Percentiles rank a stretch among this genome's conserved stretches.
Evolutionary conservation across 30 jellyfish, hydroid and myxozoan genomes (phyloP).

Genomic region (Hydractinia symbiolongicarpus): DNA sequence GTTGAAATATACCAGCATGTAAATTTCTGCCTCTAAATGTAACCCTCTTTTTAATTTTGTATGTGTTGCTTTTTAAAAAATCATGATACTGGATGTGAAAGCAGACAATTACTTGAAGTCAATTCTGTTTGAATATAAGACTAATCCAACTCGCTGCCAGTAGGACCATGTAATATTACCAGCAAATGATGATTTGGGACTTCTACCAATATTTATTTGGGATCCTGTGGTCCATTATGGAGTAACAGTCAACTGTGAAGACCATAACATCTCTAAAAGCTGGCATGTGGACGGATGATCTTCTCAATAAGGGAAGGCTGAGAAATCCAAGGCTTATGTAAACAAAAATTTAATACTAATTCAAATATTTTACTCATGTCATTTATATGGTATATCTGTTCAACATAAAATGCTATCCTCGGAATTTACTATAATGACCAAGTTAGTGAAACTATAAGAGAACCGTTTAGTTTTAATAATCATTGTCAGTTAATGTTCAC

Average conservation of each 20-base stretch:
- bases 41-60: no score
- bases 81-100: not conserved
- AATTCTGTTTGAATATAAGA: not conserved
- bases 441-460: not conserved
- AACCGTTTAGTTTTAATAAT: not conserved
- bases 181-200: not conserved
- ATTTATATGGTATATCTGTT: not conserved
- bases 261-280: not conserved
- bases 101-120: not conserved
- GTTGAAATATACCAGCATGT: no score
- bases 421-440: not conserved
- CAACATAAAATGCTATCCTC: constrained; percentile 20
- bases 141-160: not conserved
- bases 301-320: not conserved
- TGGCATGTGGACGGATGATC: constrained; percentile 18
- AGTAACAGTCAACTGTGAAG: not conserved
- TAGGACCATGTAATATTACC: not conserved
- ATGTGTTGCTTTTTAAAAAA: not conserved
- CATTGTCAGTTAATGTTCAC: not conserved
- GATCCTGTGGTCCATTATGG: not conserved
- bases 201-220: not conserved
- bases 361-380: constrained; percentile 22
- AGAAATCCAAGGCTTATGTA: constrained; percentile 27
- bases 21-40: no score
- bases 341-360: constrained; percentile 14